Conservation (phyloP, 2,797 vertebrate species). For the Moxostoma hubbsi region DNA sequence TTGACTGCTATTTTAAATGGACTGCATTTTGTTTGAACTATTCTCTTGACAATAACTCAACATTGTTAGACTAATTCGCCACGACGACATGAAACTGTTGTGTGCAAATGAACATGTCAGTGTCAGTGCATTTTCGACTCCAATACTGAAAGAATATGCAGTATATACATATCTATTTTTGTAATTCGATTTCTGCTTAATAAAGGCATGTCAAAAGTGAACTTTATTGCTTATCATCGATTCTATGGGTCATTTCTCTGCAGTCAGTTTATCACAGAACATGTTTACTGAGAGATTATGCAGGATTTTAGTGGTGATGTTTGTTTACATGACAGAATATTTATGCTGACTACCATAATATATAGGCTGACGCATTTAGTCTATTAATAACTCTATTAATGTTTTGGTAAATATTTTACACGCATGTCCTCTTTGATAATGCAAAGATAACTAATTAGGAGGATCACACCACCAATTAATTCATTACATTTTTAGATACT, state of each 20-base stretch:
- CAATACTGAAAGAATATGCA: constrained; percentile 6
- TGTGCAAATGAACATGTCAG: neutral
- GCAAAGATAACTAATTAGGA: too few species aligned
- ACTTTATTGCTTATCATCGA: neutral
- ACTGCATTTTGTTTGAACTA: neutral
- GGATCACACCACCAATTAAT: too few species aligned
- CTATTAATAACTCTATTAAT: too few species aligned
- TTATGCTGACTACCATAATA: neutral
- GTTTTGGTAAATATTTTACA: too few species aligned
- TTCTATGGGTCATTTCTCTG: too few species aligned
- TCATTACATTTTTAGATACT: too few species aligned
- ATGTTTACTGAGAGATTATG: constrained; percentile 24
- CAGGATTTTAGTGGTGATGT: neutral
- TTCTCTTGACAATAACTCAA: neutral
- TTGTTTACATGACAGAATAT: constrained; percentile 15
- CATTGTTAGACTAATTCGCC: neutral
- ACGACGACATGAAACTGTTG: neutral
- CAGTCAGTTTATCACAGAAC: too few species aligned
- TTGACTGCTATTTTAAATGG: constrained; percentile 28
- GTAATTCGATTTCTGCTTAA: constrained; percentile 64
- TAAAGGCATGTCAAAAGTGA: constrained; percentile 64
- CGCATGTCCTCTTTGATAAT: too few species aligned
- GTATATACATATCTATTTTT: constrained; percentile 49
- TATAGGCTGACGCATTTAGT: too few species aligned
- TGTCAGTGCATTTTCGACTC: neutral